phyloP scores from a whole-genome alignment of 2,113 vertebrate genomes.

The Opisthocomus hoazin region DNA sequence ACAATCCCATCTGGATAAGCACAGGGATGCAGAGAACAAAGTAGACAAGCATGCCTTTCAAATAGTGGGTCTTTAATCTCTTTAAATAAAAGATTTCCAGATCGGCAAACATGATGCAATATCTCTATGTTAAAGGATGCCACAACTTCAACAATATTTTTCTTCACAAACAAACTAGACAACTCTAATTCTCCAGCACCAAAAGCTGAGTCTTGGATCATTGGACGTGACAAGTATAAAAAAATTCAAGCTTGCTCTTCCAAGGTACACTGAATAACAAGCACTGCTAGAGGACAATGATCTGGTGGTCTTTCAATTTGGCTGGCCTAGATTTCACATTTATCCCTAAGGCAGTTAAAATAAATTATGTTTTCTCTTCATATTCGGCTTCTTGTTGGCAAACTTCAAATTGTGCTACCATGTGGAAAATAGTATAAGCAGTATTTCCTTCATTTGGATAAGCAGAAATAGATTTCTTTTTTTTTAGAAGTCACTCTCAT shows the following conservation, averaged over 20 bases:
- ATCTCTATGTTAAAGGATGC: not conserved
- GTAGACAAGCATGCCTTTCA: not conserved
- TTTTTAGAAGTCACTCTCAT: not conserved
- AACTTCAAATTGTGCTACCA: not conserved
- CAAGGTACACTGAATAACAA: not conserved
- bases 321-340: not conserved
- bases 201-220: not conserved
- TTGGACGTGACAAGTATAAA: not conserved
- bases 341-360: not conserved
- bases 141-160: not conserved
- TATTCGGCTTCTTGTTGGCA: not conserved
- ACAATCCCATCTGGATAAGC: not conserved
- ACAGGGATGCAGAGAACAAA: not conserved
- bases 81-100: slow-evolving; percentile 20
- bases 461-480: not conserved
- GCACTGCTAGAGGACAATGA: not conserved
- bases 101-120: not conserved
- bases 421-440: not conserved
- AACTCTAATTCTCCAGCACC: not conserved
- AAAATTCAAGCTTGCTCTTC: not conserved
- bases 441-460: not conserved
- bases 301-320: not conserved
- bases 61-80: not conserved
- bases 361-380: not conserved
- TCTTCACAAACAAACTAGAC: not conserved